phyloP scores from a whole-genome alignment of 2,113 vertebrate species.

The Eulacestoma nigropectus region DNA sequence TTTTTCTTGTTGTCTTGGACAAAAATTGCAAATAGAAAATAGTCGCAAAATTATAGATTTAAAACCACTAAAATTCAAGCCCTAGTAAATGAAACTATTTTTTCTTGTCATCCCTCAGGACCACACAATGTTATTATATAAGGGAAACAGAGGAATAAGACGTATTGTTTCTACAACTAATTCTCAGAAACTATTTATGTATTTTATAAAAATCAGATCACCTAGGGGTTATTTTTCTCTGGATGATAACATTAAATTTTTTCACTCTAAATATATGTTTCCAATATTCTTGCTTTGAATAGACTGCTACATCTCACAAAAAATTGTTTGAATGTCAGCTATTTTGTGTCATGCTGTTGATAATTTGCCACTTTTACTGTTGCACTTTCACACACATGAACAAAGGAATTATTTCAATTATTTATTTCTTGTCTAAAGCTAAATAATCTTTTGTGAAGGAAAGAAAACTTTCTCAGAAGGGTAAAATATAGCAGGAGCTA shows the following conservation, averaged over 20 bases:
- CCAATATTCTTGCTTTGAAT: constrained; percentile 9
- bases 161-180: constrained; percentile 29
- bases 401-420: background rate
- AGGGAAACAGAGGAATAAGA: constrained; percentile 36
- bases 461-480: background rate
- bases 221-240: background rate
- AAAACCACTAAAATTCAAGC: constrained; percentile 47
- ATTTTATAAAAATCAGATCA: constrained; percentile 55
- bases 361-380: background rate
- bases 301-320: background rate
- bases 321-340: background rate
- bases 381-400: background rate
- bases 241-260: constrained; percentile 3
- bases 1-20: background rate
- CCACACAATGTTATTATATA: constrained; percentile 39
- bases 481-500: background rate
- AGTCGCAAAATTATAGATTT: constrained; percentile 51
- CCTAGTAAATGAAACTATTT: constrained; percentile 56
- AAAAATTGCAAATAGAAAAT: constrained; percentile 32
- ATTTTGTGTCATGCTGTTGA: background rate
- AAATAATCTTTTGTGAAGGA: background rate
- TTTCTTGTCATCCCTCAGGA: constrained; percentile 64
- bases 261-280: constrained; percentile 23
- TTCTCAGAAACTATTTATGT: constrained; percentile 47
- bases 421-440: background rate